Conservation (phyloP, 2,888 invertebrate species). For the Mythimna loreyi region DNA sequence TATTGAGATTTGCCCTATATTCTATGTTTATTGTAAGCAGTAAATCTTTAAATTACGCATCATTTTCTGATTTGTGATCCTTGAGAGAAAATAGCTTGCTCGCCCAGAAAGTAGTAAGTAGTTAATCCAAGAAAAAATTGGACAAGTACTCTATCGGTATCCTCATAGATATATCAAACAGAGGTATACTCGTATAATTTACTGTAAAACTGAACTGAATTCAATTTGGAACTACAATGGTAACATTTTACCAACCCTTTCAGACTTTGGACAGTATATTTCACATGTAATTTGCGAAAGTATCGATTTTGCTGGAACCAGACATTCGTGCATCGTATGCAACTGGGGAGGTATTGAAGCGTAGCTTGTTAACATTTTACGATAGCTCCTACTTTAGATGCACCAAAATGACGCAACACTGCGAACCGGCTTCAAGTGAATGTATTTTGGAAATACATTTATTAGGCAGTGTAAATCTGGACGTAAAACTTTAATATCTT, state of each 20-base stretch:
- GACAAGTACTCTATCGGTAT: not conserved
- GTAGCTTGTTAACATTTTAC: constrained; percentile 55
- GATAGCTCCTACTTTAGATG: constrained; percentile 53
- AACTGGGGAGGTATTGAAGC: constrained; percentile 51
- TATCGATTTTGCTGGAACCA: constrained; percentile 45
- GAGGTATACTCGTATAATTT: too few relatives aligned
- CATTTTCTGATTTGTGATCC: constrained; percentile 15
- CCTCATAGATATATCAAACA: too few relatives aligned
- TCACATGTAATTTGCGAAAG: constrained; percentile 28
- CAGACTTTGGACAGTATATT: constrained; percentile 7
- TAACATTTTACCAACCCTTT: not conserved
- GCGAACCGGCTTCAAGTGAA: constrained; percentile 47
- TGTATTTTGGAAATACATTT: constrained; percentile 45
- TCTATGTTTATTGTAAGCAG: constrained; percentile 28
- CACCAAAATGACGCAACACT: constrained; percentile 46
- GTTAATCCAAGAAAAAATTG: not conserved
- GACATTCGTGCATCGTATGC: constrained; percentile 37
- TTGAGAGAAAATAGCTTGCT: constrained; percentile 13
- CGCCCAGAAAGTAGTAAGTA: not conserved
- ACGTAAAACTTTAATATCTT: constrained; percentile 8
- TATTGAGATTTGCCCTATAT: constrained; percentile 52
- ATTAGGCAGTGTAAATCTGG: constrained; percentile 14
- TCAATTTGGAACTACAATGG: constrained; percentile 10
- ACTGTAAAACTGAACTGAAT: not conserved
- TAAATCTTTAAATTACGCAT: constrained; percentile 32